Evolutionary conservation across 2,113 vertebrate species (phyloP), one percentile per base, ranked within the genome.

Genomic region (Ellobius talpinus): DNA sequence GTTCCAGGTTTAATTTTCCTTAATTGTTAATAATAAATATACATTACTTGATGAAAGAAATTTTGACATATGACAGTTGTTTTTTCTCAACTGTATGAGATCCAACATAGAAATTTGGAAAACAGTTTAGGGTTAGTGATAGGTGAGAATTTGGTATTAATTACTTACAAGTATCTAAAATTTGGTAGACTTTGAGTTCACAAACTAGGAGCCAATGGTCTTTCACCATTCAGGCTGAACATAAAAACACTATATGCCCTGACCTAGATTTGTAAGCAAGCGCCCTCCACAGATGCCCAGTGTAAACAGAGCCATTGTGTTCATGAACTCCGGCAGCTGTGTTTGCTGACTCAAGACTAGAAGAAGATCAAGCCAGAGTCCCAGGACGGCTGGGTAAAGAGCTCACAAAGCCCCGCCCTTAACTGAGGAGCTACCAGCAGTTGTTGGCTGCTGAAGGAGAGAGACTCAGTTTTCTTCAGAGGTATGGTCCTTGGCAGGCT

Each of bases 51-150:
- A 87, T 52, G 78, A 81, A 73, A 76, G 36, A 86, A 91, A 55
- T 65, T 39, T 74, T 96, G 82, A 74, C 95, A 82, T 79, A 7
- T 63, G 23, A 42, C 89, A 91, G 86, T 65, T 10, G 9, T 61
- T 9, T 70, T 97, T 96, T 70, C 47, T 91, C 66, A 97, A 47
- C n/a, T 50, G 90, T n/a, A 73, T 90, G 39, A 96, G 45, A 45
- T 74, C 16, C 11, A 85, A 73, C 47, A 88, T 12, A 68, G 42
- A 74, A 50, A 96, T 78, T 70, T 70, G 33, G 86, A 61, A 58
- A 78, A 29, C 92, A 84, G 81, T 92, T 90, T 8, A 63, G 13
- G 65, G 36, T 73, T 94, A 74, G 39, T 93, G 55, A 74, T 39
- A 11, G 36, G 55, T 5, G 52, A 94, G 16, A 82, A 55, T 87